A percentile compares a stretch with the other conserved stretches of the same genome.
Evolutionary conservation across 2,113 vertebrate genomes (phyloP).

Genomic region (Pterocles orientalis): DNA sequence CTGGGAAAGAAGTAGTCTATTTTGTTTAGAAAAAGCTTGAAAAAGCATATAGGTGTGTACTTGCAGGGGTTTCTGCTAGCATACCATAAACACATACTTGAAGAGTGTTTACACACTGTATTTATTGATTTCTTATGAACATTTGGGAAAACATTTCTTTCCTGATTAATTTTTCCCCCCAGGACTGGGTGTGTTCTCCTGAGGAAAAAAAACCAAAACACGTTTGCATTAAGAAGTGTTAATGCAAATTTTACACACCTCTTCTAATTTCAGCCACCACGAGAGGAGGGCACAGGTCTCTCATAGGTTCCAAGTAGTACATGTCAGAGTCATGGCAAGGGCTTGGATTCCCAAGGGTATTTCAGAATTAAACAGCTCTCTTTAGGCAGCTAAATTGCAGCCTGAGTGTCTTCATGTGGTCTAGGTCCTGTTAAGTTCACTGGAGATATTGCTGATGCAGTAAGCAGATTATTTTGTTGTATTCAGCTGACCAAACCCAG

Average conservation of each 20-base stretch:
- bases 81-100: background rate
- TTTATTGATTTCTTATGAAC: background rate
- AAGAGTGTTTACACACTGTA: background rate
- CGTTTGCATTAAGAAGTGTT: background rate
- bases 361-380: background rate
- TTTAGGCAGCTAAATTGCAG: background rate
- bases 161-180: accelerated
- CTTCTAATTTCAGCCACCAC: background rate
- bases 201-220: too few species aligned
- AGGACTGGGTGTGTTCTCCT: background rate
- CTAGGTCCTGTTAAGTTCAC: background rate
- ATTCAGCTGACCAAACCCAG: background rate
- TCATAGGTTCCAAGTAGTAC: background rate
- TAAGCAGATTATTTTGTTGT: background rate
- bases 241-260: background rate
- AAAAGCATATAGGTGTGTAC: background rate
- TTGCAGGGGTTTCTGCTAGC: background rate
- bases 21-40: background rate
- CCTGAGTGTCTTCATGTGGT: background rate
- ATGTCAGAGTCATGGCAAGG: background rate
- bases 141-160: background rate
- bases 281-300: background rate
- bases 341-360: background rate
- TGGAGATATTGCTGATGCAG: background rate
- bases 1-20: background rate